These are phyloP conservation scores for Prosopocoilus inquinatus DNA, from an alignment of 2,888 invertebrate species.

Conservation along the genomic window DNA sequence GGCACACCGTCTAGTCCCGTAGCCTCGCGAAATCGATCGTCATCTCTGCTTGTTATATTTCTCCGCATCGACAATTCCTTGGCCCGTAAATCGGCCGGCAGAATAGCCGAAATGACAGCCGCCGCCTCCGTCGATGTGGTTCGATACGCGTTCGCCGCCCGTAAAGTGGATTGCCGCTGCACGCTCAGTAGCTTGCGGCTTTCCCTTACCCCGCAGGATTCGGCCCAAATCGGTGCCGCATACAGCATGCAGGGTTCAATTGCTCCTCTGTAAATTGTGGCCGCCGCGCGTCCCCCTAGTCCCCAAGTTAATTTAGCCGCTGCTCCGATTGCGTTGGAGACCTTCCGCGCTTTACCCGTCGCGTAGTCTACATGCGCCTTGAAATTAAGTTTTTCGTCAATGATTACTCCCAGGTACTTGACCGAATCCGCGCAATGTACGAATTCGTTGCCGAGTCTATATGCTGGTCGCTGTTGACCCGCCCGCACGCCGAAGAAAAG, in stretches of 20 bases:
- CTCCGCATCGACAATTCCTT: too few relatives aligned
- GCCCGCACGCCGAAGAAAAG: conserved; percentile 12
- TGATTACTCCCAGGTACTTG: conserved; percentile 8
- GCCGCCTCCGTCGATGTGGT: conserved; percentile 6
- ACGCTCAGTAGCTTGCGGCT: background rate
- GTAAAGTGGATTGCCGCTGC: background rate
- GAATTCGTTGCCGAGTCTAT: background rate
- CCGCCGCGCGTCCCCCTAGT: background rate
- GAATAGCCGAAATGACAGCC: background rate
- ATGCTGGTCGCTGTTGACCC: conserved; percentile 12
- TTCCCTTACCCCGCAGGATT: background rate
- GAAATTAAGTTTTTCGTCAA: conserved; percentile 13
- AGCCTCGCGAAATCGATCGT: too few relatives aligned
- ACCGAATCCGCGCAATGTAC: conserved; percentile 11
- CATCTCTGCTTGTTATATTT: too few relatives aligned
- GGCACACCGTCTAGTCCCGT: too few relatives aligned
- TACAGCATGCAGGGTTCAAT: conserved; percentile 12
- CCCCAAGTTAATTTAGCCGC: conserved; percentile 11
- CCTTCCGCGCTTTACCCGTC: background rate
- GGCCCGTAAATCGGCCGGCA: background rate
- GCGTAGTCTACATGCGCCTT: conserved; percentile 3
- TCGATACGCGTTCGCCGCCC: conserved; percentile 7
- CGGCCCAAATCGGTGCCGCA: conserved; percentile 15
- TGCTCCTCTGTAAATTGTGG: conserved; percentile 13
- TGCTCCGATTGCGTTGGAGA: conserved; percentile 6